phyloP scores from a whole-genome alignment of 2,113 vertebrate genomes.

The Macquaria australasica region DNA sequence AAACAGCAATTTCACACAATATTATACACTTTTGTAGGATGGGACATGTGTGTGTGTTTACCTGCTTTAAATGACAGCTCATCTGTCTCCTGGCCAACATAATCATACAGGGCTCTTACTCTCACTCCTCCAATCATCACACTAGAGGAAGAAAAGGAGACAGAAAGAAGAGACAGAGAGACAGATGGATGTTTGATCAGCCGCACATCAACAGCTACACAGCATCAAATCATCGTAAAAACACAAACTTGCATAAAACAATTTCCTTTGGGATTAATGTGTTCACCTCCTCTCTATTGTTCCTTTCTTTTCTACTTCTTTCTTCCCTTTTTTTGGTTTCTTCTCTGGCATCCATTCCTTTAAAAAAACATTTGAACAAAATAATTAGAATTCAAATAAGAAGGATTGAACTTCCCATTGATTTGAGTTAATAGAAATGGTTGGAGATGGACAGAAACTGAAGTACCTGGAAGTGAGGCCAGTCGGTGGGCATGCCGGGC shows the following conservation, averaged over 20 bases:
- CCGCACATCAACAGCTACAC: not conserved
- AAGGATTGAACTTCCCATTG: rapidly evolving
- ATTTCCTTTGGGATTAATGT: not conserved
- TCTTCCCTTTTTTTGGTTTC: constrained; percentile 85
- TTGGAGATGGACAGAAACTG: not conserved
- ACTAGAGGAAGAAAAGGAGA: constrained; percentile 40
- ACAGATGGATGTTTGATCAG: constrained; percentile 7
- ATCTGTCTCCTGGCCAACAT: constrained; percentile 84
- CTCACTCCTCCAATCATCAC: constrained; percentile 82
- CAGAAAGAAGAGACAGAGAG: not conserved
- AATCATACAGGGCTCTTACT: constrained; percentile 85
- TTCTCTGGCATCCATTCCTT: constrained; percentile 86
- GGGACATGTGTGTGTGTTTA: constrained; percentile 22
- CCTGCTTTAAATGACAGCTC: constrained; percentile 87
- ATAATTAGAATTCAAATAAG: not conserved
- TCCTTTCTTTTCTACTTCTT: constrained; percentile 76
- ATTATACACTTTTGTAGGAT: too few species aligned
- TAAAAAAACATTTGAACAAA: not conserved
- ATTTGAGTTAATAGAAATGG: too few species aligned
- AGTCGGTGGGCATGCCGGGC: constrained; percentile 89
- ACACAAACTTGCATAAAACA: not conserved
- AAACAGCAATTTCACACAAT: not conserved
- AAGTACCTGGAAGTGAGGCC: constrained; percentile 88
- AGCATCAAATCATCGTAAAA: not conserved
- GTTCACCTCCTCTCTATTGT: constrained; percentile 83